These are phyloP conservation scores for Pseudochromis fuscus DNA, from an alignment of 2,797 vertebrate genomes.

Conservation along the genomic window DNA sequence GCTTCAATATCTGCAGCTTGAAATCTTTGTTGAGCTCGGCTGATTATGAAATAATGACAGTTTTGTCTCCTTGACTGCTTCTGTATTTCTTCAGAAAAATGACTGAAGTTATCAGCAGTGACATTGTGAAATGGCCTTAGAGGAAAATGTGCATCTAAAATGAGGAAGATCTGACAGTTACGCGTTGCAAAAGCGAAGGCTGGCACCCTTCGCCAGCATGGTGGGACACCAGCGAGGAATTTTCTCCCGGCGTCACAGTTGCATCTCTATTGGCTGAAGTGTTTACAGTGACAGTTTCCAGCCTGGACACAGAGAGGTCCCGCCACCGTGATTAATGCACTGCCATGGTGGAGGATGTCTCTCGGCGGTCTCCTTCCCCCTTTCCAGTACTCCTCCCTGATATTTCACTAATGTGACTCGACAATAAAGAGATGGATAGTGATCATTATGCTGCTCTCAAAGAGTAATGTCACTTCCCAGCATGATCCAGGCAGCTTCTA, in stretches of 20 bases:
- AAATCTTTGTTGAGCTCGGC: conserved; percentile 59
- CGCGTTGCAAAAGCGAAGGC: conserved; percentile 48
- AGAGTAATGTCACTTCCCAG: conserved; percentile 81
- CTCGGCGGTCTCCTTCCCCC: conserved; percentile 76
- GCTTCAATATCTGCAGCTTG: conserved; percentile 41
- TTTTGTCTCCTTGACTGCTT: conserved; percentile 52
- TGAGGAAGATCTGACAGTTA: conserved; percentile 59
- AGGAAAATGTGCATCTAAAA: conserved; percentile 62
- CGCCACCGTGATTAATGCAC: conserved; percentile 78
- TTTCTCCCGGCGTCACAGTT: conserved; percentile 44
- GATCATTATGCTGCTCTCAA: conserved; percentile 82
- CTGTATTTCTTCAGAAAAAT: conserved; percentile 42
- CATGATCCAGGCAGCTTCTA: conserved; percentile 72
- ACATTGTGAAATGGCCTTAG: conserved; percentile 58
- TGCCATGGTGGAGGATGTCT: conserved; percentile 78
- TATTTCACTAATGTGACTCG: conserved; percentile 83
- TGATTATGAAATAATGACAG: conserved; percentile 69
- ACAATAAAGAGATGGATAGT: conserved; percentile 84
- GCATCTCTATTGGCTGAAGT: conserved; percentile 66
- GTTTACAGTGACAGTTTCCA: conserved; percentile 73
- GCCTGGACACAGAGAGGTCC: conserved; percentile 73
- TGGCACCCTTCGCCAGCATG: conserved; percentile 33
- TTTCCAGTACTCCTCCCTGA: conserved; percentile 76
- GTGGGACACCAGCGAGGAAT: conserved; percentile 46
- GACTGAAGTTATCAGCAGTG: conserved; percentile 52